Conservation (phyloP, 2,113 vertebrate species). For the Forbesichthys agassizii region DNA sequence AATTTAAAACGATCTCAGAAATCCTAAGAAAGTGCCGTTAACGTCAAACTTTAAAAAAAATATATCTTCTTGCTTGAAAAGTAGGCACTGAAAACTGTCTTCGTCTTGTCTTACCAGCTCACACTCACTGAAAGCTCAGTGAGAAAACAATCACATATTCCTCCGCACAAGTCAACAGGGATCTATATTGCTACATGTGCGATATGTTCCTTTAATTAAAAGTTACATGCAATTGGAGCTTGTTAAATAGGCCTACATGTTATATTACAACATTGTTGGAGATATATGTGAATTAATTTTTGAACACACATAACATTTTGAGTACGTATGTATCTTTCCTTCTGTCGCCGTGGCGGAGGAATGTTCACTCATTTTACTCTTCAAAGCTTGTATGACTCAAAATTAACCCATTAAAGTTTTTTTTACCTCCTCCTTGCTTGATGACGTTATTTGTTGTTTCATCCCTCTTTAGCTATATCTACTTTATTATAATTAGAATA, state of each 20-base stretch:
- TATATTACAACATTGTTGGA: accelerated
- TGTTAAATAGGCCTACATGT: accelerated
- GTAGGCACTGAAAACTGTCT: slow-evolving; percentile 36
- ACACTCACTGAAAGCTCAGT: slow-evolving; percentile 35
- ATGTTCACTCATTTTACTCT: slow-evolving; percentile 77
- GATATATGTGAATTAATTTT: background rate
- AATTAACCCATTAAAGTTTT: slow-evolving; percentile 73
- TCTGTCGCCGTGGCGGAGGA: slow-evolving; percentile 75
- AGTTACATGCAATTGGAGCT: background rate
- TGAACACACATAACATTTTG: accelerated
- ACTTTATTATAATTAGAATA: background rate
- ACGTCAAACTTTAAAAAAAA: slow-evolving; percentile 1
- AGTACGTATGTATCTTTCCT: slow-evolving; percentile 34
- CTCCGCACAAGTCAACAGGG: slow-evolving; percentile 70
- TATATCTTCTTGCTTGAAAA: background rate
- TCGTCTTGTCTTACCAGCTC: slow-evolving; percentile 43
- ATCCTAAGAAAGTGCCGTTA: background rate
- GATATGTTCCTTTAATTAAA: background rate
- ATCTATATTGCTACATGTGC: slow-evolving; percentile 35
- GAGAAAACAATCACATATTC: slow-evolving; percentile 50
- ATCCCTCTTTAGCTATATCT: background rate
- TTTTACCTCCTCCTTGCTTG: slow-evolving; percentile 37
- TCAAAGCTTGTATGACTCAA: slow-evolving; percentile 74
- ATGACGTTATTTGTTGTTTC: slow-evolving; percentile 38
- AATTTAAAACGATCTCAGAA: background rate